Conservation (phyloP, 2,797 vertebrate species). For the Amblyraja radiata region DNA sequence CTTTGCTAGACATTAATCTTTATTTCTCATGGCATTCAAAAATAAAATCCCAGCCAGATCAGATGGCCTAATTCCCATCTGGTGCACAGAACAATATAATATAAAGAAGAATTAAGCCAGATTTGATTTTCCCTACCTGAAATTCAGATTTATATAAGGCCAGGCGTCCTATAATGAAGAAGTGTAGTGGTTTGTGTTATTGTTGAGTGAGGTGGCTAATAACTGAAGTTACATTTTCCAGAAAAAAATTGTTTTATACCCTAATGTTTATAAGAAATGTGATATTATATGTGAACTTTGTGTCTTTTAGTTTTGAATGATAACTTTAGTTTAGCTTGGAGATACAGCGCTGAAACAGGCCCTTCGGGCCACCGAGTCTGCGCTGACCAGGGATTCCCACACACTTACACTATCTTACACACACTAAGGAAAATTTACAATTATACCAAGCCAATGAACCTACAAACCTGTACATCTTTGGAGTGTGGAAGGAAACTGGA, state of each 20-base stretch:
- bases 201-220: neutral
- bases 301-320: neutral
- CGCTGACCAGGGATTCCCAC: no score
- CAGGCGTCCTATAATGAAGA: neutral
- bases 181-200: neutral
- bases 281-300: neutral
- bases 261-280: neutral
- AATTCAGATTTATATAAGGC: conserved; percentile 16
- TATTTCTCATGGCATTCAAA: neutral
- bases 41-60: neutral
- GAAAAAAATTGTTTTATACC: neutral
- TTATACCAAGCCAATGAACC: no score
- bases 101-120: neutral
- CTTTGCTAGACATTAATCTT: conserved; percentile 7
- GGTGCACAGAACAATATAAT: neutral
- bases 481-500: no score
- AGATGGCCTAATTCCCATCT: neutral
- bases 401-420: no score
- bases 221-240: neutral
- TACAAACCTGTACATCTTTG: no score
- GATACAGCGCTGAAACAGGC: no score
- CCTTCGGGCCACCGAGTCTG: no score
- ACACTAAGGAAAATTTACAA: no score
- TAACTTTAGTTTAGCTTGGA: no score
- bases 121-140: neutral